Evolutionary conservation across 2,113 vertebrate genomes (phyloP).

Genomic region (Tretioscincus oriximinensis): DNA sequence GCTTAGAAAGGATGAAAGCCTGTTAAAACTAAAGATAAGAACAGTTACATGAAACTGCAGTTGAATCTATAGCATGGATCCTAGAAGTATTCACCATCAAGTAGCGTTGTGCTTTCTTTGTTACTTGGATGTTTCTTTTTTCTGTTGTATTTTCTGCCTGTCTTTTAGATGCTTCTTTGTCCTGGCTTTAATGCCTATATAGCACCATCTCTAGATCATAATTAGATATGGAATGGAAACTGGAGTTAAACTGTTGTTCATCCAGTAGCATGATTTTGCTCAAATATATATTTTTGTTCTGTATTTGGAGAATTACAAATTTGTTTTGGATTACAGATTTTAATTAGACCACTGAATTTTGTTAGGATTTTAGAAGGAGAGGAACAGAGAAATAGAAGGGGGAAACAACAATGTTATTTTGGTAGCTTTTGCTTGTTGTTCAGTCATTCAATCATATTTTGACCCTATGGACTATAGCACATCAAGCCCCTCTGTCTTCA

Average conservation of each 20-base stretch:
- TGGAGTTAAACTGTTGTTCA: neutral
- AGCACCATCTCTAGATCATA: neutral
- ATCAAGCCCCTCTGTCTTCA: no score
- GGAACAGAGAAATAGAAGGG: neutral
- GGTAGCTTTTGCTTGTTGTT: neutral
- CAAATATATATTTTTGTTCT: neutral
- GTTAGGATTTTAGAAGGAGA: neutral
- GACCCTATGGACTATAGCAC: no score
- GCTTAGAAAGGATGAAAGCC: rapidly evolving
- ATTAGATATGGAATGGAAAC: neutral
- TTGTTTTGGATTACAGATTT: neutral
- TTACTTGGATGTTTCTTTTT: neutral
- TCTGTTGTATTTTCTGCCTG: neutral
- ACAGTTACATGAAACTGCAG: neutral
- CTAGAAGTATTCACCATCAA: neutral
- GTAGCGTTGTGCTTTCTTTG: neutral
- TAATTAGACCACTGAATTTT: neutral
- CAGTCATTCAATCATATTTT: no score
- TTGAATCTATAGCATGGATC: neutral
- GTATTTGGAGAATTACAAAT: neutral
- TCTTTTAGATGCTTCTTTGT: neutral
- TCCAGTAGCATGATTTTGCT: neutral
- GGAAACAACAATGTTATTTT: neutral
- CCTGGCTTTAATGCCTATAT: neutral
- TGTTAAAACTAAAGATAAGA: conserved; percentile 23